Evolutionary conservation across 2,797 vertebrate species (phyloP).

Genomic region (Macrochelys suwanniensis): DNA sequence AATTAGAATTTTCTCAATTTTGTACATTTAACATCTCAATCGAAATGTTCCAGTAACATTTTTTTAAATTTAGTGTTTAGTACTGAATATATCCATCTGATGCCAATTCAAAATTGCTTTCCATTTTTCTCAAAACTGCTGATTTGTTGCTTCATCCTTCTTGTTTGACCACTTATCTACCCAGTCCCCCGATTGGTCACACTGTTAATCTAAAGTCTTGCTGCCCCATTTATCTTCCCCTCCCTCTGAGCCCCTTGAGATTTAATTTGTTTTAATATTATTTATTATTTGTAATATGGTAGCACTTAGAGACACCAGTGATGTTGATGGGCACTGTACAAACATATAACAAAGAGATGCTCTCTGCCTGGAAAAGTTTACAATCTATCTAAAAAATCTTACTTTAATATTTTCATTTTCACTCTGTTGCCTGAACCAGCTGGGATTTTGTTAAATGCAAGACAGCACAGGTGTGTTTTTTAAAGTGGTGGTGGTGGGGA

Average conservation of each 20-base stretch:
- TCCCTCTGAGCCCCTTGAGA: background rate
- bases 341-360: background rate
- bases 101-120: background rate
- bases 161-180: background rate
- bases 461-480: background rate
- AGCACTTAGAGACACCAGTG: background rate
- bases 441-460: background rate
- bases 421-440: background rate
- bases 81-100: background rate
- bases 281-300: accelerated
- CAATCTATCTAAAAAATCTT: background rate
- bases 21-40: accelerated
- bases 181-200: background rate
- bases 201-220: accelerated
- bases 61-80: background rate
- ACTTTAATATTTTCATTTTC: accelerated
- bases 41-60: accelerated
- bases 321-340: background rate
- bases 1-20: background rate
- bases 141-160: background rate
- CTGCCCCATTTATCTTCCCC: background rate
- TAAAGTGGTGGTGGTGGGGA: background rate
- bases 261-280: background rate
- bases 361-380: background rate
- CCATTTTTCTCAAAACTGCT: accelerated